Evolutionary conservation across 2,888 invertebrate genomes (phyloP).

Genomic region (Drosophila sordidula): DNA sequence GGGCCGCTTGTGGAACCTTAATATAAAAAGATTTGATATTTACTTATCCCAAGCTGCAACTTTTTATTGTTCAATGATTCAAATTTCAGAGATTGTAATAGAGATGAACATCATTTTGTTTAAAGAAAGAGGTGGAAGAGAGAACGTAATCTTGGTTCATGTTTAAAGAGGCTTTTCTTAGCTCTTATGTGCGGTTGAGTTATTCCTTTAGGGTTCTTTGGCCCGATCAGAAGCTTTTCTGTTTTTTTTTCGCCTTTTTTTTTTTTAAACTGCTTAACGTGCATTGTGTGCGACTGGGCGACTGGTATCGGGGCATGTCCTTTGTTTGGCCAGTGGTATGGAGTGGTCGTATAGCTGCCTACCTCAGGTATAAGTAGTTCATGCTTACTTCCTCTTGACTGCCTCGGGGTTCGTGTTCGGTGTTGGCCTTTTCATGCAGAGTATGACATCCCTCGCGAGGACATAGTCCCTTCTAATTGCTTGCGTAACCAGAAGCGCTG

Average conservation of each 20-base stretch:
- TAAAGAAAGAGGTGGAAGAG: neutral
- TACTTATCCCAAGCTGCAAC: neutral
- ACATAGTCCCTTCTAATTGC: constrained; percentile 75
- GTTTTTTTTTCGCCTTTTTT: constrained; percentile 6
- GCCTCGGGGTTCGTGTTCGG: constrained; percentile 34
- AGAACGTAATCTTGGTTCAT: constrained; percentile 10
- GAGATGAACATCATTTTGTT: neutral
- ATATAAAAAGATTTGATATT: neutral
- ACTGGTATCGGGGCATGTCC: constrained; percentile 47
- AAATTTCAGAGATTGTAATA: neutral
- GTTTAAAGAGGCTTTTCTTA: constrained; percentile 42
- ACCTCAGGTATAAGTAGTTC: constrained; percentile 66
- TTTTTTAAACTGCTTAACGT: constrained; percentile 33
- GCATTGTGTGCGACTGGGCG: constrained; percentile 24
- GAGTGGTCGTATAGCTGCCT: constrained; percentile 9
- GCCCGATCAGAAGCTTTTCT: constrained; percentile 50
- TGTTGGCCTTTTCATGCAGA: constrained; percentile 61
- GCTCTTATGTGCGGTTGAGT: constrained; percentile 40
- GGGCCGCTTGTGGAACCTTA: no score
- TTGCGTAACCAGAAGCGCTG: constrained; percentile 74
- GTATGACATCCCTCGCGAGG: constrained; percentile 64
- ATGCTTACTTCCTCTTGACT: constrained; percentile 73
- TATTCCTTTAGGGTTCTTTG: constrained; percentile 40
- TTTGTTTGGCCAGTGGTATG: constrained; percentile 51
- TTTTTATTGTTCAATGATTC: neutral